Conservation (phyloP, 2,888 invertebrate species). For the Carcina quercana region DNA sequence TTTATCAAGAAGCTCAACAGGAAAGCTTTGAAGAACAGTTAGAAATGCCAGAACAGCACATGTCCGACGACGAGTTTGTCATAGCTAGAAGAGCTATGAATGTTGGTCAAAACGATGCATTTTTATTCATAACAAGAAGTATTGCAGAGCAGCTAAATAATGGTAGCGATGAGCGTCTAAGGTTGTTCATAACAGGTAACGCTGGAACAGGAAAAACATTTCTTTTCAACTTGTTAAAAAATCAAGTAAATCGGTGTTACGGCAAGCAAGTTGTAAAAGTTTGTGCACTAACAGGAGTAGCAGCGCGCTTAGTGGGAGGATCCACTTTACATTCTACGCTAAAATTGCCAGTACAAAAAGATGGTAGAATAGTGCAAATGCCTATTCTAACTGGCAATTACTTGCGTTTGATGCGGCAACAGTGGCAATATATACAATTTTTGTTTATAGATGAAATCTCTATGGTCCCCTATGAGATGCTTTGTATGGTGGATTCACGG, state of each 20-base stretch:
- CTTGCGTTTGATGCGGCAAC: conserved; percentile 21
- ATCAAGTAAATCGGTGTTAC: conserved; percentile 16
- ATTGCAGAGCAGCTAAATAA: too few relatives aligned
- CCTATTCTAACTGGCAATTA: conserved; percentile 13
- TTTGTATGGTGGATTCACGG: conserved; percentile 22
- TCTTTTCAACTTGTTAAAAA: conserved; percentile 11
- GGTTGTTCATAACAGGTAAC: too few relatives aligned
- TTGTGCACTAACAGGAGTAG: conserved; percentile 21
- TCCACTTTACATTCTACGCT: conserved; percentile 10
- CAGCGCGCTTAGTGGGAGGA: conserved; percentile 14
- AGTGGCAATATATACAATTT: conserved; percentile 22
- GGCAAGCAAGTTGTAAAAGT: conserved; percentile 13
- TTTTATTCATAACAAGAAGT: too few relatives aligned
- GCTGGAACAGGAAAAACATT: too few relatives aligned
- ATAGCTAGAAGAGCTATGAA: too few relatives aligned
- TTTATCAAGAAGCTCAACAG: too few relatives aligned
- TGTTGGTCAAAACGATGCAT: too few relatives aligned
- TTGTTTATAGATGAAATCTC: conserved; percentile 25
- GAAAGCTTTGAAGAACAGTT: too few relatives aligned
- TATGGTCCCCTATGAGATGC: conserved; percentile 27
- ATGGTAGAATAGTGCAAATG: conserved; percentile 9
- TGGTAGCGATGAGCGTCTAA: too few relatives aligned
- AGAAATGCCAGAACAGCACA: too few relatives aligned
- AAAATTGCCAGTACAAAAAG: conserved; percentile 14
- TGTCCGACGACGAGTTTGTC: too few relatives aligned